Base-by-base conservation (phyloP, 2,888 invertebrate genomes). In the Ornithoptera priamus region DNA sequence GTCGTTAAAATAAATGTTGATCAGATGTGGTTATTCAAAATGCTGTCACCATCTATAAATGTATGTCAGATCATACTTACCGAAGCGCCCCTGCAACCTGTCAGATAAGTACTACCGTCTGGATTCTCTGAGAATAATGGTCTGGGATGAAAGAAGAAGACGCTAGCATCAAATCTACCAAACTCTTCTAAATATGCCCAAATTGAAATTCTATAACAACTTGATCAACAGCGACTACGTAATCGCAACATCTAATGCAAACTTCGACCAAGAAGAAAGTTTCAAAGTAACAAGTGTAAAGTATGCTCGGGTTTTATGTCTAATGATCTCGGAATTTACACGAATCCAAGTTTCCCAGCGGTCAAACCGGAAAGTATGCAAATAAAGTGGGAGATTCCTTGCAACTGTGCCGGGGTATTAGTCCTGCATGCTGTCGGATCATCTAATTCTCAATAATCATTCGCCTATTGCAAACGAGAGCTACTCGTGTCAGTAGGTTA, bases 221-320 rank as follows among this genome's bases (percentile, higher is more conserved):
- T 89, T 77, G 86, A 90, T 85, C 80, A 85, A 22, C 89, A 90
- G 92, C 90, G 88, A 89, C 90, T 92, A 92, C 90, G 80, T 86
- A 81, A 85, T 89, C 89, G 89, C 88, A 90, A 89, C 80, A 85
- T 87, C 90, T 92, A 92, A 89, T 89, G 88, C 87, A 88, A 90
- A 90, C 85, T 89, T 86, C 85, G 88, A 87, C 88, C 86, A 90
- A 87, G 85, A 86, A 83, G 85, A 87, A 87, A 86, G 86, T 86
- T 87, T 86, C 85, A 87, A 86, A 87, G 85, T 88, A 70, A 85
- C 85, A 88, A 87, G 81, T 86, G 82, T 87, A 86, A 85, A 87
- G 87, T 86, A 89, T 88, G 90, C 87, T 84, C 87, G 84, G 88
- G 83, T 84, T 84, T 87, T 85, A 88, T 85, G 81, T 86, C 87